These are phyloP conservation scores for Gymnopithys bicolor DNA, from an alignment of 2,797 vertebrate genomes.

Conservation along the genomic window DNA sequence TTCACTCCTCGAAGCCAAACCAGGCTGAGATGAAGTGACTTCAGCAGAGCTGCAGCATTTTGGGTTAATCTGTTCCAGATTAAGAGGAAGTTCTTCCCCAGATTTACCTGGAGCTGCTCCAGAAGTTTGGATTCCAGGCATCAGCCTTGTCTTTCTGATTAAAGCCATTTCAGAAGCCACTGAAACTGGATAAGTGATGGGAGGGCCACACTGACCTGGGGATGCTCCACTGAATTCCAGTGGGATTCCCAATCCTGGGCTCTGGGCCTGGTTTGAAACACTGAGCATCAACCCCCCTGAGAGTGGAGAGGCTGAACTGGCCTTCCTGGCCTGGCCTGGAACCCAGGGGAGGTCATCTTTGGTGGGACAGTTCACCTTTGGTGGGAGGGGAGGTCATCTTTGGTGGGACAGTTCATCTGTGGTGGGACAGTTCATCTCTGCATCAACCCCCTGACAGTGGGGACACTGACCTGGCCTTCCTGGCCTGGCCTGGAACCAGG, in stretches of 20 bases:
- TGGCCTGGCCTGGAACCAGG: background rate
- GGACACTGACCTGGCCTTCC: background rate
- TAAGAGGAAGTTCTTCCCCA: slow-evolving; percentile 3
- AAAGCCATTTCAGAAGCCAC: background rate
- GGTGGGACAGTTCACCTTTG: background rate
- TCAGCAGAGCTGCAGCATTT: background rate
- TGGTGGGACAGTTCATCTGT: background rate
- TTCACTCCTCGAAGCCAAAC: background rate
- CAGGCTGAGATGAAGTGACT: background rate
- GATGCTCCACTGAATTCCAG: background rate
- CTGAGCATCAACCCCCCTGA: background rate
- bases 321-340: background rate
- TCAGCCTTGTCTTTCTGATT: background rate
- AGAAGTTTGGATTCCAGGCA: slow-evolving; percentile 27
- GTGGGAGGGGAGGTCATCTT: background rate
- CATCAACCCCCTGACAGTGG: too few species aligned
- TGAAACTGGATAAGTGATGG: background rate
- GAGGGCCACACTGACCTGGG: background rate
- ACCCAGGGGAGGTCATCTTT: background rate
- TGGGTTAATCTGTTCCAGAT: background rate
- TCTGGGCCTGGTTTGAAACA: background rate
- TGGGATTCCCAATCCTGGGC: fast-evolving
- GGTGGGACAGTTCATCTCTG: background rate
- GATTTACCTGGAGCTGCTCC: slow-evolving; percentile 33
- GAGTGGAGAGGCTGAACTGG: background rate